A percentile compares a stretch with the other conserved stretches of the same genome.
phyloP scores from a whole-genome alignment of 2,888 invertebrate species.

The Stegophylla sp. region DNA sequence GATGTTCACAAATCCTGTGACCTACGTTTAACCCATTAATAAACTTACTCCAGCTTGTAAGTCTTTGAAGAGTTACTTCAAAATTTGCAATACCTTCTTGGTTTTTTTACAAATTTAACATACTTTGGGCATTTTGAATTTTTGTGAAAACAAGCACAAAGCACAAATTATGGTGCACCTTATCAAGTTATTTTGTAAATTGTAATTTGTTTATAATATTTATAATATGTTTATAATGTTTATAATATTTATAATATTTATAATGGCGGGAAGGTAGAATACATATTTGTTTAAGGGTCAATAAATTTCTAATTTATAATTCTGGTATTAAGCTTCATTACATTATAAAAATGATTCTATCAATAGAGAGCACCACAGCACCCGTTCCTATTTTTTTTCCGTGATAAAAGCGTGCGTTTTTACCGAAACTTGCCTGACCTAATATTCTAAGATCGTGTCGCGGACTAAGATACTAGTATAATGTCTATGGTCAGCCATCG shows the following conservation, averaged over 20 bases:
- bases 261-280: no score
- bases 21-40: conserved; percentile 11
- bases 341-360: not conserved
- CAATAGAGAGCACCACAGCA: not conserved
- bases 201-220: no score
- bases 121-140: not conserved
- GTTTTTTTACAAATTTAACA: not conserved
- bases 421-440: not conserved
- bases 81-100: not conserved
- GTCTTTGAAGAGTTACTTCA: not conserved
- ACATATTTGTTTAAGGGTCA: no score
- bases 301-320: no score
- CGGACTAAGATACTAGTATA: no score
- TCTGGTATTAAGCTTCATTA: no score
- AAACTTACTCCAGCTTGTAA: not conserved
- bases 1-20: not conserved
- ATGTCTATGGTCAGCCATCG: no score
- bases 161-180: no score
- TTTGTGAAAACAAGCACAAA: no score
- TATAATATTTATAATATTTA: no score
- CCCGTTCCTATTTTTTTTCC: not conserved
- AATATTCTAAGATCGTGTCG: conserved; percentile 1
- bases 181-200: no score
- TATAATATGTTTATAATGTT: no score
- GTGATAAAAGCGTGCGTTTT: not conserved